phyloP scores from a whole-genome alignment of 2,888 invertebrate species.

The Sinodicranocentrus sp. region DNA sequence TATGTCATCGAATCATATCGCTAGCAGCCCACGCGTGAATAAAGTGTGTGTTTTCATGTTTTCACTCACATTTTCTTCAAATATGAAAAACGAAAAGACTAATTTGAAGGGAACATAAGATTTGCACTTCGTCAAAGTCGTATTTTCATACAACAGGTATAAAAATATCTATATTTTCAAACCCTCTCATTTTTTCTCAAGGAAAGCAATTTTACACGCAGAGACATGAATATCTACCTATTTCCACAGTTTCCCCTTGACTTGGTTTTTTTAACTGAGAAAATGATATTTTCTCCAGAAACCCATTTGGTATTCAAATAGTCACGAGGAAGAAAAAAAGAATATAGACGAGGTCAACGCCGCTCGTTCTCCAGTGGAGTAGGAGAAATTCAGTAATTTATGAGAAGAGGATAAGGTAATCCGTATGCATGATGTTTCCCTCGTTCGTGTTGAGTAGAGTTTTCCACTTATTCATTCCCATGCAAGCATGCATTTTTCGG shows the following conservation, averaged over 20 bases:
- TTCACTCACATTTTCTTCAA: no score
- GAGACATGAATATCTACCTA: neutral
- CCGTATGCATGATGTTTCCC: slow-evolving; percentile 53
- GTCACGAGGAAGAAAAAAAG: neutral
- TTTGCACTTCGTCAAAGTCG: no score
- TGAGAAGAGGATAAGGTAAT: slow-evolving; percentile 56
- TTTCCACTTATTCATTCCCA: neutral
- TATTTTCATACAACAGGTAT: no score
- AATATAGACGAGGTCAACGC: neutral
- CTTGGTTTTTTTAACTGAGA: neutral
- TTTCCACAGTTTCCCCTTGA: slow-evolving; percentile 1
- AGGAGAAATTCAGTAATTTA: slow-evolving; percentile 55
- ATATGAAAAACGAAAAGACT: no score
- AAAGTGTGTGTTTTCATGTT: no score
- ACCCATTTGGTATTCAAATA: neutral
- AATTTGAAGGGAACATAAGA: no score
- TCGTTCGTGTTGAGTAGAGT: neutral
- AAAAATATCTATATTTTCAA: no score
- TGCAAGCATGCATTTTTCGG: neutral
- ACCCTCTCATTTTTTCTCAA: no score
- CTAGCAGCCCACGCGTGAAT: no score
- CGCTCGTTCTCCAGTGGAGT: slow-evolving; percentile 2
- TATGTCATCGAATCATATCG: no score
- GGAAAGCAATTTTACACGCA: neutral
- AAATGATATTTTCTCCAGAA: neutral